Conservation (phyloP, 2,113 vertebrate species). For the Ellobius talpinus region DNA sequence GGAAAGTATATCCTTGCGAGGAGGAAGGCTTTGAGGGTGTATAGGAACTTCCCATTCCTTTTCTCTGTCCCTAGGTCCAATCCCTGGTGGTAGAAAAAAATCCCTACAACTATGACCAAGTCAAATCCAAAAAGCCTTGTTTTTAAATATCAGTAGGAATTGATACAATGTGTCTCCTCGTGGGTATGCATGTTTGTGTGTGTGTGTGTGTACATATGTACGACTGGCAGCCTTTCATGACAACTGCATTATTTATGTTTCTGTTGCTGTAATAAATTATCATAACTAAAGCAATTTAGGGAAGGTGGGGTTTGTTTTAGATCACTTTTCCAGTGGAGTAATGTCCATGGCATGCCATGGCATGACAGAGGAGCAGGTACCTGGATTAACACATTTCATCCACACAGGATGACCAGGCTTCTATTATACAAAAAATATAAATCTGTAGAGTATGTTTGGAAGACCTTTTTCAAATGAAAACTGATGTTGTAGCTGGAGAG, state of each 20-base stretch:
- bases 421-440: neutral
- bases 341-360: neutral
- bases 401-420: neutral
- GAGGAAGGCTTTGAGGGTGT: neutral
- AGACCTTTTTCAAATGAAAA: neutral
- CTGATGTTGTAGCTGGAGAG: neutral
- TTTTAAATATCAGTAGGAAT: neutral
- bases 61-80: neutral
- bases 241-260: neutral
- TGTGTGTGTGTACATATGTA: neutral
- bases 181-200: neutral
- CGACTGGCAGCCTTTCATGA: neutral
- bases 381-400: neutral
- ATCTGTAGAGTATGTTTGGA: neutral
- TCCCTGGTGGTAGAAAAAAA: neutral
- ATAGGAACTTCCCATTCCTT: neutral
- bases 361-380: neutral
- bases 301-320: neutral
- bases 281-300: neutral
- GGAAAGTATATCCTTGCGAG: neutral
- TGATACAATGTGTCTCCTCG: neutral
- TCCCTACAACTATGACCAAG: neutral
- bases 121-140: neutral
- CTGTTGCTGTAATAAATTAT: neutral
- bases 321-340: neutral